Conservation (phyloP, 2,113 vertebrate genomes). For the Pitta sordida region DNA sequence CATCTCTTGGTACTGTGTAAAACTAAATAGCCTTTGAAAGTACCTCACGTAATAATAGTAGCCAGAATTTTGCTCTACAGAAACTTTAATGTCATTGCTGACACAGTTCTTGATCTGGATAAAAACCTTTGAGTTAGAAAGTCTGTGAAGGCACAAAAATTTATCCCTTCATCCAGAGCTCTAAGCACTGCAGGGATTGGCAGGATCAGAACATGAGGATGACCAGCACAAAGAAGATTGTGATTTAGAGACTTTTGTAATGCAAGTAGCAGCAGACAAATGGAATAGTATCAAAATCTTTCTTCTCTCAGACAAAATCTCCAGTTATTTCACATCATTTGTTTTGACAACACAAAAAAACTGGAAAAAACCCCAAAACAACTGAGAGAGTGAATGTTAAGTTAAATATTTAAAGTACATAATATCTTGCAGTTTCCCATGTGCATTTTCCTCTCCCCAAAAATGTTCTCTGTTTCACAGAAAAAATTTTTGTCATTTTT, state of each 20-base stretch:
- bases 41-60: not conserved
- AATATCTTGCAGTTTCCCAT: not conserved
- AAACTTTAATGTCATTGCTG: not conserved
- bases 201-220: not conserved
- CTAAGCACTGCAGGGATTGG: not conserved
- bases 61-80: not conserved
- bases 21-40: not conserved
- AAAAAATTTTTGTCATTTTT: not conserved
- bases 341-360: not conserved
- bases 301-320: not conserved
- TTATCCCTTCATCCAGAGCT: not conserved
- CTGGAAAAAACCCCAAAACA: not conserved
- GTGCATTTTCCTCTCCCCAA: not conserved
- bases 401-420: not conserved
- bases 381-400: not conserved
- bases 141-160: not conserved
- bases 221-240: not conserved
- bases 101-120: not conserved
- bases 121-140: not conserved
- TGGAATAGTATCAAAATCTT: not conserved
- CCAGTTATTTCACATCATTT: not conserved
- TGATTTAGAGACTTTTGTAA: not conserved
- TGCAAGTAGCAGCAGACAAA: not conserved
- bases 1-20: fast-evolving
- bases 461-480: not conserved